These are phyloP conservation scores for Macropus fuliginosus DNA, from an alignment of 2,797 vertebrate genomes.

Conservation along the genomic window DNA sequence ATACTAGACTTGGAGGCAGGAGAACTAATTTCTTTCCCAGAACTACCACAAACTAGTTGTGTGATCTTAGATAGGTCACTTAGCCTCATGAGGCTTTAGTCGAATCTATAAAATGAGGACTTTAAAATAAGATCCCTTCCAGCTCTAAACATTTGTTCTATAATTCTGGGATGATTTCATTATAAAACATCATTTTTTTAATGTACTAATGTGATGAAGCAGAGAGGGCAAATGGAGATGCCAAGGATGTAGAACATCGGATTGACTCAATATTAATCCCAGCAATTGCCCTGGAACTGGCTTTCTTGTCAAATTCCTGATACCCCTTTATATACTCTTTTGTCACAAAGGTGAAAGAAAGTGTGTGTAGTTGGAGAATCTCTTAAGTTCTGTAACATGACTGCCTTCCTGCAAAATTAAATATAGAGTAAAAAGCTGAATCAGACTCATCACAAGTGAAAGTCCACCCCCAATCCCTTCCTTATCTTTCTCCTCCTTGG, in stretches of 20 bases:
- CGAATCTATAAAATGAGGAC: background rate
- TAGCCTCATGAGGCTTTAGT: background rate
- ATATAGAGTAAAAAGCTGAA: background rate
- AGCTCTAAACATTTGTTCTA: background rate
- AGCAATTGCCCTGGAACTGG: background rate
- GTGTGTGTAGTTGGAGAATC: background rate
- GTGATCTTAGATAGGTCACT: background rate
- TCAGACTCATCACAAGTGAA: background rate
- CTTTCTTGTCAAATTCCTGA: background rate
- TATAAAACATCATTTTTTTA: background rate
- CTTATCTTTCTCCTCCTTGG: background rate
- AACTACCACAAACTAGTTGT: background rate
- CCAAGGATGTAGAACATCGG: background rate
- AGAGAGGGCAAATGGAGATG: background rate
- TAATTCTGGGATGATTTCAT: background rate
- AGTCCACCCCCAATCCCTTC: background rate
- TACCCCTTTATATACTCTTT: background rate
- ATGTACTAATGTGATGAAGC: background rate
- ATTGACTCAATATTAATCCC: background rate
- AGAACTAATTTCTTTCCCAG: background rate
- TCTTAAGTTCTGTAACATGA: background rate
- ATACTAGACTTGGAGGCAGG: background rate
- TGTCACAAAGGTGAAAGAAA: background rate
- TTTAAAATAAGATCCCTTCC: background rate
- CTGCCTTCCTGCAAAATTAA: background rate